Evolutionary conservation across 2,888 invertebrate species (phyloP).

Genomic region (Papilio demoleus): DNA sequence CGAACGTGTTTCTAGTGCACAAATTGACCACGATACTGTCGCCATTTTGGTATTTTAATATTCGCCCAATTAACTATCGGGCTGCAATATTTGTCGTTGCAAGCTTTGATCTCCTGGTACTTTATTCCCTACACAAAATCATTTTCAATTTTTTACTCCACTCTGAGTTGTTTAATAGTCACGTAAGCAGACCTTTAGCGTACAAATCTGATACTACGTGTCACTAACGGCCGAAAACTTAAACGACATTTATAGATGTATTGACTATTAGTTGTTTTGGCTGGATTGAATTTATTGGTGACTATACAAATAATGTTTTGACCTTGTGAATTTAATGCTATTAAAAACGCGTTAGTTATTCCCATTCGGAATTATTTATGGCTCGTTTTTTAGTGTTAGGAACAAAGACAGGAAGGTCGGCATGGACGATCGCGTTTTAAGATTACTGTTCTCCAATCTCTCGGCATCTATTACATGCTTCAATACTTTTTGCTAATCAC

Average conservation of each 20-base stretch:
- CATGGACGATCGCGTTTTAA: slow-evolving; percentile 29
- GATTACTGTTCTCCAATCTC: slow-evolving; percentile 28
- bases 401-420: slow-evolving; percentile 36
- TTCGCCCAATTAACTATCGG: background rate
- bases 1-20: slow-evolving; percentile 41
- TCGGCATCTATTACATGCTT: slow-evolving; percentile 35
- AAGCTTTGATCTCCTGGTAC: background rate
- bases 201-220: too few species aligned
- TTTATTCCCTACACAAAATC: background rate
- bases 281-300: background rate
- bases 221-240: too few species aligned
- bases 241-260: background rate
- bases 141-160: background rate
- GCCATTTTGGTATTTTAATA: slow-evolving; percentile 18
- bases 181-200: too few species aligned
- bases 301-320: background rate
- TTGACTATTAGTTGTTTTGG: background rate
- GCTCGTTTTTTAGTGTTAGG: slow-evolving; percentile 20
- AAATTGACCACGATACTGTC: slow-evolving; percentile 39
- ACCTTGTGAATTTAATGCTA: slow-evolving; percentile 23
- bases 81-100: background rate
- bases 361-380: slow-evolving; percentile 32
- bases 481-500: slow-evolving; percentile 32
- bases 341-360: slow-evolving; percentile 40
- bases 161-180: background rate